phyloP scores from a whole-genome alignment of 2,888 invertebrate species.

The Dryococelus australis region DNA sequence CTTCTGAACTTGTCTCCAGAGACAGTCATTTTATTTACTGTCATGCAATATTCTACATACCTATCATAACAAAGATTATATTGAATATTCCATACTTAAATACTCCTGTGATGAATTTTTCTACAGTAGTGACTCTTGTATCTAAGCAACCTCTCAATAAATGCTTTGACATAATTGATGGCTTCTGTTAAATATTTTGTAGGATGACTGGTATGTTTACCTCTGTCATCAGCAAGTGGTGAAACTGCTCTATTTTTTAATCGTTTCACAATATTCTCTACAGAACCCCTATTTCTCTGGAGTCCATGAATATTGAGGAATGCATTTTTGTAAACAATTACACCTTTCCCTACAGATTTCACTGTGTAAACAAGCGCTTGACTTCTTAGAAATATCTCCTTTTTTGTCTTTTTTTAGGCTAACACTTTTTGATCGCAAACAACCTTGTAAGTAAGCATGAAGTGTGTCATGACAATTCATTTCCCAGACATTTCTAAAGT shows the following conservation, averaged over 20 bases:
- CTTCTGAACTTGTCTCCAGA: no score
- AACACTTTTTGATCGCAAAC: constrained; percentile 11
- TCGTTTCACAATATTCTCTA: constrained; percentile 19
- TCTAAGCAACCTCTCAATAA: no score
- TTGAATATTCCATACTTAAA: no score
- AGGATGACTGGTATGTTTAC: no score
- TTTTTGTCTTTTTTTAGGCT: background rate
- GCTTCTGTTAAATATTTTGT: no score
- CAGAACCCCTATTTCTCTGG: background rate
- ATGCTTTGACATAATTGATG: no score
- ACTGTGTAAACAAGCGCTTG: background rate
- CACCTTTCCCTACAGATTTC: constrained; percentile 12
- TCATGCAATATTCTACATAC: no score
- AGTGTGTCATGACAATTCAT: background rate
- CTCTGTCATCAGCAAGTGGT: background rate
- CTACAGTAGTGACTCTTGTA: no score
- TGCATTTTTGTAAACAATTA: constrained; percentile 10
- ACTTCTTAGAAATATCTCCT: background rate
- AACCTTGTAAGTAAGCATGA: constrained; percentile 18
- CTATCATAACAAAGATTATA: no score
- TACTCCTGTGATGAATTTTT: no score
- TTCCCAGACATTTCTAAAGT: background rate
- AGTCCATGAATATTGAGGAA: constrained; percentile 28
- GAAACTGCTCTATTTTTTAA: constrained; percentile 3
- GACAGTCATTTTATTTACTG: no score